Evolutionary conservation across 2,888 invertebrate species (phyloP).

Genomic region (Drosophila pegasa): DNA sequence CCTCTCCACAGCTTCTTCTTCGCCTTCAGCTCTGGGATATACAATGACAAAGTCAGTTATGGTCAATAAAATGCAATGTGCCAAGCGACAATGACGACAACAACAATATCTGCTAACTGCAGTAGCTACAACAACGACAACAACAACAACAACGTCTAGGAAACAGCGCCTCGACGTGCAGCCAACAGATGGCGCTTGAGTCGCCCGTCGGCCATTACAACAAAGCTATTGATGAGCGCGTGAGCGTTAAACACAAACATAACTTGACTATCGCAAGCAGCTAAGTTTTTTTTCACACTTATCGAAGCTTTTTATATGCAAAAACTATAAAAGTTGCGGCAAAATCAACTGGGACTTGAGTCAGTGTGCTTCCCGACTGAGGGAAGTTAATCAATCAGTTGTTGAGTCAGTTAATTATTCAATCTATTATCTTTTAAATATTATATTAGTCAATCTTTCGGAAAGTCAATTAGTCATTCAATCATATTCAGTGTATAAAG

Average conservation of each 20-base stretch:
- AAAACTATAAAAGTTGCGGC: background rate
- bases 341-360: too few relatives aligned
- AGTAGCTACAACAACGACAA: constrained; percentile 11
- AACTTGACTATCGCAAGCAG: background rate
- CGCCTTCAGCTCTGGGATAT: constrained; percentile 33
- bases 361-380: background rate
- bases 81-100: constrained; percentile 60
- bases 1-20: too few relatives aligned
- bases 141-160: constrained; percentile 17
- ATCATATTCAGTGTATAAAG: too few relatives aligned
- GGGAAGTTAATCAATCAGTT: background rate
- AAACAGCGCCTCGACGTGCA: constrained; percentile 20
- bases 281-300: background rate
- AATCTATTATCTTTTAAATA: too few relatives aligned
- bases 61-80: constrained; percentile 80
- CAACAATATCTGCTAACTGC: constrained; percentile 12
- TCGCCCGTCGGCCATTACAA: constrained; percentile 28
- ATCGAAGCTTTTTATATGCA: background rate
- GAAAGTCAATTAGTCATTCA: too few relatives aligned
- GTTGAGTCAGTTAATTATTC: background rate
- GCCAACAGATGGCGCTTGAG: constrained; percentile 63
- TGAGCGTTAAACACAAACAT: constrained; percentile 5
- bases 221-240: constrained; percentile 35
- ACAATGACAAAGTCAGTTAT: constrained; percentile 79
- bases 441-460: too few relatives aligned